Evolutionary conservation across 2,113 vertebrate species (phyloP), one percentile per base, ranked within the genome.

Genomic region (Daphoenositta chrysoptera): DNA sequence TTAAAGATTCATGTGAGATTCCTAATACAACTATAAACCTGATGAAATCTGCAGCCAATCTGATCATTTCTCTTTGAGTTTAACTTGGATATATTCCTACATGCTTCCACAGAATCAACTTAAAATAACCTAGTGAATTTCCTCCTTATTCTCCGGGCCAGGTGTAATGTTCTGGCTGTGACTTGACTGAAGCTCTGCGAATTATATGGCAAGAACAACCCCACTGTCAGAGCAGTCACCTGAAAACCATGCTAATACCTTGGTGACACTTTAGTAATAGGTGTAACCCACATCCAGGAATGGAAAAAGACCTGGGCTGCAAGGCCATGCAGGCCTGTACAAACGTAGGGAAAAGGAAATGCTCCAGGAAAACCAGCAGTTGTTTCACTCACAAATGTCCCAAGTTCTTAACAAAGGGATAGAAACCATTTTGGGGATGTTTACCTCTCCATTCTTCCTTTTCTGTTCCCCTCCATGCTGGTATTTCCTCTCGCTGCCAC

Each of bases 121-220:
- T 87, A 82, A 92, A 94, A 94, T 71, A 94, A 95, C 20, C 53
- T 80, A 64, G 16, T 81, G 65, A 87, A 91, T 87, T 89, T 96
- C 70, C 65, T 90, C 35, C 35, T 86, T 44, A 87, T 66, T 71
- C 68, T 96, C 75, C 0, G 0, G 53, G 65, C 77, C 86, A 94
- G 42, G 64, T 54, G 7, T 48, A 91, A 83, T 19, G 48, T 71
- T 91, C 56, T 75, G 51, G 39, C 54, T 93, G 79, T 73, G 80
- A 83, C 76, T 89, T 50, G 58, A 94, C 35, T 6, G 22, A 91
- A 76, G 64, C 27, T 42, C 72, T 39, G 19, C 1, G 13, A 79
- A 82, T 71, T 87, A 69, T 7, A 84, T 2, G 2, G 48, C 81
- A 89, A 92, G 65, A 91, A 78, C 48, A 66, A 75, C 14, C 9